Evolutionary conservation across 2,797 vertebrate species (phyloP).

Genomic region (Onychomys arenicola): DNA sequence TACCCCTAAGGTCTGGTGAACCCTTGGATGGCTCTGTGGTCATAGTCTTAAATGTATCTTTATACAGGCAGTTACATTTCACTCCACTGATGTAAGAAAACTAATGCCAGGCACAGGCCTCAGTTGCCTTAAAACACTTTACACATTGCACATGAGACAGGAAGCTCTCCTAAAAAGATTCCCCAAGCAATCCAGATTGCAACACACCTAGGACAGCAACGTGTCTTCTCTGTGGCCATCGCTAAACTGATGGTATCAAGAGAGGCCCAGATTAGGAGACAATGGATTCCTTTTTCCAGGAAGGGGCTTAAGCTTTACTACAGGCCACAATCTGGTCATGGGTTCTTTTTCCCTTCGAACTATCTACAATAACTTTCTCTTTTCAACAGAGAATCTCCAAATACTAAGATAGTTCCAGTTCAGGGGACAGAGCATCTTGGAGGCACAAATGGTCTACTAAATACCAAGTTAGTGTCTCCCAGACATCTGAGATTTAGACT

Average conservation of each 20-base stretch:
- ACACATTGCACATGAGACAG: background rate
- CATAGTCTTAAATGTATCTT: background rate
- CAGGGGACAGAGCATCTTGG: no score
- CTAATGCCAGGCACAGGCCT: background rate
- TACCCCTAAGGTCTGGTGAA: background rate
- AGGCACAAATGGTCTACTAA: background rate
- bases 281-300: background rate
- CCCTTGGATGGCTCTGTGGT: background rate
- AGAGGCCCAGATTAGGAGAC: background rate
- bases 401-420: background rate
- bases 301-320: background rate
- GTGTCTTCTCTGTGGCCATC: background rate
- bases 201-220: background rate
- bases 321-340: background rate
- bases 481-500: background rate
- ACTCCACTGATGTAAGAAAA: background rate
- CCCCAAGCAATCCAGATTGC: background rate
- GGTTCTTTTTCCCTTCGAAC: background rate
- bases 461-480: background rate
- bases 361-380: background rate
- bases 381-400: background rate
- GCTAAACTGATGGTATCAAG: background rate
- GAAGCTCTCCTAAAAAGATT: background rate
- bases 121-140: background rate
- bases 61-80: background rate